Evolutionary conservation across 1,140 invertebrate genomes (phyloP).

Genomic region (Leptinotarsa lineolata): DNA sequence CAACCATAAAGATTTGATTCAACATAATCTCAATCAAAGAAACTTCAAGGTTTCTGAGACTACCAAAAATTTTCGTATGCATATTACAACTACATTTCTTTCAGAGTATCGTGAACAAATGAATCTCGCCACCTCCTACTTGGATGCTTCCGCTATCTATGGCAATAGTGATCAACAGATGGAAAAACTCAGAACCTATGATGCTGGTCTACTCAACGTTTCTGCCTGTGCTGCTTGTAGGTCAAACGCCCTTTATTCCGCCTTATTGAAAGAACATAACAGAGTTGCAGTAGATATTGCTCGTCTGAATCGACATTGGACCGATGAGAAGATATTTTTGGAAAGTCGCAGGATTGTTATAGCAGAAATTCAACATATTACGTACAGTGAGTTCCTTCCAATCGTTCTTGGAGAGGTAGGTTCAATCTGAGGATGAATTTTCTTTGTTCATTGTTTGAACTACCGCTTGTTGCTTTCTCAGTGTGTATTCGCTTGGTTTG

Average conservation of each 20-base stretch:
- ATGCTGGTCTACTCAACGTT: conserved; percentile 70
- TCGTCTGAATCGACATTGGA: conserved; percentile 82
- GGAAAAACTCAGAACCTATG: conserved; percentile 73
- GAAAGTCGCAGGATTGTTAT: conserved; percentile 78
- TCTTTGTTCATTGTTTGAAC: background rate
- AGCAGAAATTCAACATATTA: conserved; percentile 83
- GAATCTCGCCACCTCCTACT: conserved; percentile 84
- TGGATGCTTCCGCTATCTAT: conserved; percentile 87
- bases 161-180: conserved; percentile 74
- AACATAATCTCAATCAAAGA: no score
- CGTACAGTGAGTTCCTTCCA: conserved; percentile 83
- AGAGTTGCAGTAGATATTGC: conserved; percentile 74
- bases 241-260: conserved; percentile 63
- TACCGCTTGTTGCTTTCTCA: no score
- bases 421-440: background rate
- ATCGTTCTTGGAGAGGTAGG: conserved; percentile 72
- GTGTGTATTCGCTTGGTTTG: no score
- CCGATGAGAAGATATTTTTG: conserved; percentile 77
- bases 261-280: conserved; percentile 81
- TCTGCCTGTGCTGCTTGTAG: conserved; percentile 64
- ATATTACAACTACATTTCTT: conserved; percentile 33
- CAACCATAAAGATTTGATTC: no score
- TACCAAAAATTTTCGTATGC: no score
- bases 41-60: no score
- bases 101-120: conserved; percentile 77